Conservation (phyloP, 1,140 invertebrate genomes). For the Diprion similis region DNA sequence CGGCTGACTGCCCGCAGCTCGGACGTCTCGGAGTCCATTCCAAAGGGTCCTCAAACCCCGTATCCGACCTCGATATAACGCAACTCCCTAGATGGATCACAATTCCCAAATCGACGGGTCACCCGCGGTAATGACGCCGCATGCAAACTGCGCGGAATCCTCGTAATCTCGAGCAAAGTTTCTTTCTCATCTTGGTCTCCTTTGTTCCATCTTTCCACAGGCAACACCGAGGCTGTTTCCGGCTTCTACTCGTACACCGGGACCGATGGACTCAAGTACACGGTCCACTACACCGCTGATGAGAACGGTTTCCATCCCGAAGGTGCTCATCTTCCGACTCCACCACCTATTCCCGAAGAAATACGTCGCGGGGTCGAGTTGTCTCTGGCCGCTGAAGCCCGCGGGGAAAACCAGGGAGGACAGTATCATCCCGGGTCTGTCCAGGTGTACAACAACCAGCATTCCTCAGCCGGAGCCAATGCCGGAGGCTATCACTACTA, state of each 20-base stretch:
- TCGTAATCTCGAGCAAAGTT: no score
- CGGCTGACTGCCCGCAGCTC: background rate
- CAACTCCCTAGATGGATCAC: no score
- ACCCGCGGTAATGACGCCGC: background rate
- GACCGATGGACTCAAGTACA: slow-evolving; percentile 63
- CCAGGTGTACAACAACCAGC: background rate
- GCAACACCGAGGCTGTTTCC: slow-evolving; percentile 23
- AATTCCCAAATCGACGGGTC: no score
- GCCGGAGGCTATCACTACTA: background rate
- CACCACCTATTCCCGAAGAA: slow-evolving; percentile 34
- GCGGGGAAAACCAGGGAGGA: background rate
- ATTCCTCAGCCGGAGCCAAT: background rate
- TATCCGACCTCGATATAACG: no score
- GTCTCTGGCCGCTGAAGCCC: slow-evolving; percentile 1
- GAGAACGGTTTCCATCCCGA: slow-evolving; percentile 59
- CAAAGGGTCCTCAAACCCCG: background rate
- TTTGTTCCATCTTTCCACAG: slow-evolving; percentile 9
- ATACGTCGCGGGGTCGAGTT: slow-evolving; percentile 20
- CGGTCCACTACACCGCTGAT: slow-evolving; percentile 65
- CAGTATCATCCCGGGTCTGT: background rate
- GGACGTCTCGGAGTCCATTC: background rate
- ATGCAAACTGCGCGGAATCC: no score
- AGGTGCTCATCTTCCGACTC: slow-evolving; percentile 34
- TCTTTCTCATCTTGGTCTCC: background rate
- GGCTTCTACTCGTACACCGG: slow-evolving; percentile 67